Evolutionary conservation across 2,888 invertebrate species (phyloP), one percentile per base, ranked within the genome.

Genomic region (Lamellibrachia satsuma): DNA sequence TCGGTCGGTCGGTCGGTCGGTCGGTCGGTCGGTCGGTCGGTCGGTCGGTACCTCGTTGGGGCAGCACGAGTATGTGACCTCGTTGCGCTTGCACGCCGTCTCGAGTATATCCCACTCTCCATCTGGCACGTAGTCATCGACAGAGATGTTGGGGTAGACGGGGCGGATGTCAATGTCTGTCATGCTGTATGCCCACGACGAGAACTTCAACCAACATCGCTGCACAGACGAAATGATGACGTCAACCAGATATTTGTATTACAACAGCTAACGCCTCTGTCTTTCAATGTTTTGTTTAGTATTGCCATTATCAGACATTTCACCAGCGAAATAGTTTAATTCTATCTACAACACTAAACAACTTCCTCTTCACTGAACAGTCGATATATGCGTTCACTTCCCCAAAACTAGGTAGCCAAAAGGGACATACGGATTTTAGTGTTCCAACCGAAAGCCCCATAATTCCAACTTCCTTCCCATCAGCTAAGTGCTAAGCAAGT

Each of bases 111-210:
- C 60, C 92, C 92, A 92, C 52, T 92, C 92, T 22, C 92, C 92
- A 27, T 92, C 90, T 7, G 15, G n/a, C 27, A 51, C 90, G 52
- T 57, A 60, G n/a, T 52, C 27, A 11, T 90, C 90, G 39, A 92
- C 22, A 22, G 52, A 55, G 27, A 92, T 60, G 39, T 60, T 39
- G 90, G 22, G 0, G 22, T 90, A 3, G 8, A n/a, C 27, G 91
- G 3, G 27, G 8, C 27, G 52, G 27, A 92, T 15, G 90, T 92
- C 92, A 22, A 92, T 51, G 52, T 75, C 92, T 11, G 22, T 22
- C 52, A 22, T 90, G 27, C 52, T 60, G 92, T 92, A 90, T 2
- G 92, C 91, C 92, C 92, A 92, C 52, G 92, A 92, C 51, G 92
- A 92, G 52, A 57, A 15, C 91, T 52, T 52, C 91, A 91, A 52